These are phyloP conservation scores for Papilio demoleus DNA, from an alignment of 2,888 invertebrate genomes.

Conservation along the genomic window DNA sequence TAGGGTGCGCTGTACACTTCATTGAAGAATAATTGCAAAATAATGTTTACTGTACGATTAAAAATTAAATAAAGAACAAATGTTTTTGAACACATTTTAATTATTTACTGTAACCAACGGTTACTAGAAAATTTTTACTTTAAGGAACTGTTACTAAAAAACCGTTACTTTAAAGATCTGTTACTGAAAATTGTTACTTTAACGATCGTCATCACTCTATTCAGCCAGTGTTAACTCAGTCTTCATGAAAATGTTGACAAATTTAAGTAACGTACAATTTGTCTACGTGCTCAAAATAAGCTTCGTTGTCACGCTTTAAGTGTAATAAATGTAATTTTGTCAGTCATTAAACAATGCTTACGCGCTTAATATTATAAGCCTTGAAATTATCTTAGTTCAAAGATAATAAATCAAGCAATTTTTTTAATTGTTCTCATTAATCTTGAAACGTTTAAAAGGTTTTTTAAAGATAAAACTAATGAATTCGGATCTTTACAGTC, in stretches of 20 bases:
- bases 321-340: constrained; percentile 35
- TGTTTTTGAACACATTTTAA: no score
- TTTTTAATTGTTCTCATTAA: constrained; percentile 4
- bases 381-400: constrained; percentile 11
- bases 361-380: constrained; percentile 26
- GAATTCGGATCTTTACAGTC: no score
- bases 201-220: not conserved
- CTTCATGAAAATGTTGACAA: constrained; percentile 31
- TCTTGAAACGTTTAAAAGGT: not conserved
- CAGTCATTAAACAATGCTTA: constrained; percentile 14
- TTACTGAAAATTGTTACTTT: not conserved
- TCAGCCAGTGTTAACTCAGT: not conserved
- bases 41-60: not conserved
- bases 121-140: no score
- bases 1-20: constrained; percentile 16
- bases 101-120: no score
- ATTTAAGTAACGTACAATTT: constrained; percentile 30
- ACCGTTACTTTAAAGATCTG: not conserved
- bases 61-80: not conserved
- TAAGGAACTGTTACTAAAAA: not conserved
- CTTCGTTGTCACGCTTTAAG: constrained; percentile 32
- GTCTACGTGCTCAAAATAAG: constrained; percentile 24
- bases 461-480: not conserved
- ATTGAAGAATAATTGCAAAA: constrained; percentile 14
- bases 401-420: not conserved